phyloP scores from a whole-genome alignment of 2,797 vertebrate genomes.

The Macrochelys suwanniensis region DNA sequence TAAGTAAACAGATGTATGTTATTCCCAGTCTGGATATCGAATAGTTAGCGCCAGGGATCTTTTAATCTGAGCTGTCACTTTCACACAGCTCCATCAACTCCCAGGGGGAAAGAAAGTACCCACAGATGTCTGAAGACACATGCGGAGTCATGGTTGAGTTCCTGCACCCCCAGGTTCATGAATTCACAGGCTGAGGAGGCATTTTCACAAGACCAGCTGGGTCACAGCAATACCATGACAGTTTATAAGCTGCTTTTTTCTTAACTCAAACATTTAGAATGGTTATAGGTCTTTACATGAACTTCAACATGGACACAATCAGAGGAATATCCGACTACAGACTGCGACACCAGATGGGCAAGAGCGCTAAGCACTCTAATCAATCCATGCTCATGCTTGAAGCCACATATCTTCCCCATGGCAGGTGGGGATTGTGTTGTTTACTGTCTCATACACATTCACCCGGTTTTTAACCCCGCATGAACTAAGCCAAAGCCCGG shows the following conservation, averaged over 20 bases:
- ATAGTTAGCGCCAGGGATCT: no score
- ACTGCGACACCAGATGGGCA: slow-evolving; percentile 57
- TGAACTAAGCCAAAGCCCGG: background rate
- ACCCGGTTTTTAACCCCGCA: background rate
- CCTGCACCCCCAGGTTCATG: background rate
- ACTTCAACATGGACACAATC: slow-evolving; percentile 1
- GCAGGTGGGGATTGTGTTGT: background rate
- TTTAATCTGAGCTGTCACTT: background rate
- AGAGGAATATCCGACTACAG: background rate
- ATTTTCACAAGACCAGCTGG: background rate
- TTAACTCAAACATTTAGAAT: background rate
- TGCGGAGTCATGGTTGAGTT: no score
- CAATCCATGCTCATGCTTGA: slow-evolving; percentile 56
- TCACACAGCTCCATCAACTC: background rate
- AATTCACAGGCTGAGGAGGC: background rate
- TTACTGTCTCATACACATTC: background rate
- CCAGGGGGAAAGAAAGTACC: background rate
- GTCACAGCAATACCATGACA: background rate
- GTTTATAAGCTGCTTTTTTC: slow-evolving; percentile 21
- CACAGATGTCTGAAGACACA: background rate
- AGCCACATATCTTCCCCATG: background rate
- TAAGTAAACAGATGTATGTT: background rate
- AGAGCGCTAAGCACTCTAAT: slow-evolving; percentile 55
- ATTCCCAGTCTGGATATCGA: background rate
- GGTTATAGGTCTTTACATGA: background rate